phyloP scores from a whole-genome alignment of 2,888 invertebrate species.

The Andricus curvator region DNA sequence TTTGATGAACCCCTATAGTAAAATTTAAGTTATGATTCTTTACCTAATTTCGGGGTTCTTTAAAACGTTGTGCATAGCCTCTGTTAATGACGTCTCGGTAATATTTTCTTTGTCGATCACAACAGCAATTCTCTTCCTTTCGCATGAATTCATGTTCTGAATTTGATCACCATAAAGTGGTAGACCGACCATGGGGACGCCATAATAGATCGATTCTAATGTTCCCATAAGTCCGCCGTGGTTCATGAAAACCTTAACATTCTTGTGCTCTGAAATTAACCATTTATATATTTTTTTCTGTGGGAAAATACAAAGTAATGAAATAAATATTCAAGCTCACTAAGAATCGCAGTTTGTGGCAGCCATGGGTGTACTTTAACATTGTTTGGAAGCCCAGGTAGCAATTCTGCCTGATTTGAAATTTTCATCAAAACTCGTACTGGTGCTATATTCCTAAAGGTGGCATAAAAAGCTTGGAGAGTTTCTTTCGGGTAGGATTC shows the following conservation, averaged over 20 bases:
- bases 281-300: not conserved
- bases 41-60: slow-evolving; percentile 35
- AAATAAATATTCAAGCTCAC: slow-evolving; percentile 53
- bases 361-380: slow-evolving; percentile 70
- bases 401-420: slow-evolving; percentile 65
- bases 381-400: slow-evolving; percentile 69
- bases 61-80: slow-evolving; percentile 20
- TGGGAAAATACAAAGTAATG: not conserved
- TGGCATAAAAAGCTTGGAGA: slow-evolving; percentile 62
- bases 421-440: slow-evolving; percentile 71
- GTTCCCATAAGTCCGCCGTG: slow-evolving; percentile 65
- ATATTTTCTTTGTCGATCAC: slow-evolving; percentile 25
- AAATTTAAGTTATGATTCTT: not conserved
- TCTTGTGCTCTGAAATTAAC: slow-evolving; percentile 61
- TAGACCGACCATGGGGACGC: slow-evolving; percentile 68
- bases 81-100: slow-evolving; percentile 40
- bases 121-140: slow-evolving; percentile 49
- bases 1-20: not conserved
- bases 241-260: slow-evolving; percentile 55
- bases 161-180: slow-evolving; percentile 70
- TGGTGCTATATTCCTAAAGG: slow-evolving; percentile 69
- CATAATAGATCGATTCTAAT: slow-evolving; percentile 66
- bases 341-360: slow-evolving; percentile 67
- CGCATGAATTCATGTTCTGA: slow-evolving; percentile 48
- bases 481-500: slow-evolving; percentile 67